Percentiles rank a stretch among this genome's conserved stretches.
These are phyloP conservation scores for Schizotus pectinicornis DNA, from an alignment of 2,888 invertebrate species.

Conservation along the genomic window DNA sequence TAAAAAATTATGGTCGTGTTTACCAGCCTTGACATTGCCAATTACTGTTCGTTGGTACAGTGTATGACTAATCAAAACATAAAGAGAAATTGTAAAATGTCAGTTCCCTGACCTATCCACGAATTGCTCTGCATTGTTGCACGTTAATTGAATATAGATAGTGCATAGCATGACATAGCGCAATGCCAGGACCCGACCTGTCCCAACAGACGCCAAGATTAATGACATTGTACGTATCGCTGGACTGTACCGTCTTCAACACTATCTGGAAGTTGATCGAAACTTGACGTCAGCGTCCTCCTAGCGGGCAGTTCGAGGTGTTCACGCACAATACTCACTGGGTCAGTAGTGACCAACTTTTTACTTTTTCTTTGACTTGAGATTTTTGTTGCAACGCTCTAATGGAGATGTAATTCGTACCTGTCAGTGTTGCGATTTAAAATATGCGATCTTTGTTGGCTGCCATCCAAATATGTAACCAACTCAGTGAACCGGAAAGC, in stretches of 20 bases:
- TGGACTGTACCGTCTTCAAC: conserved; percentile 26
- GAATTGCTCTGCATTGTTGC: conserved; percentile 38
- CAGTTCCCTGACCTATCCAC: conserved; percentile 43
- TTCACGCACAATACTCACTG: too few species aligned
- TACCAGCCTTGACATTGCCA: not conserved
- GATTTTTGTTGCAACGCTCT: too few species aligned
- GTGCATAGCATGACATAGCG: conserved; percentile 52
- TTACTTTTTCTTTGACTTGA: too few species aligned
- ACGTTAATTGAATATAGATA: conserved; percentile 46
- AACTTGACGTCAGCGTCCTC: conserved; percentile 28
- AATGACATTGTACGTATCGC: conserved; percentile 49
- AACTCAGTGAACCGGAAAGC: too few species aligned
- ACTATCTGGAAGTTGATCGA: conserved; percentile 30
- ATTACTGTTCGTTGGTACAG: not conserved
- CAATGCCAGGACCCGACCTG: conserved; percentile 52
- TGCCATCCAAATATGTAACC: too few species aligned
- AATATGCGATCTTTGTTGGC: too few species aligned
- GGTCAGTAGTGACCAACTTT: too few species aligned
- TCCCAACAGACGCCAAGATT: conserved; percentile 52
- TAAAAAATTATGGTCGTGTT: too few species aligned
- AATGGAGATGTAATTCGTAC: too few species aligned
- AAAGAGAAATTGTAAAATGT: conserved; percentile 4
- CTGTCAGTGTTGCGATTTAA: too few species aligned
- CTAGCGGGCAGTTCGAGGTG: too few species aligned
- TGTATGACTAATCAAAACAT: not conserved